Evolutionary conservation across 2,113 vertebrate species (phyloP).

Genomic region (Eidolon helvum): DNA sequence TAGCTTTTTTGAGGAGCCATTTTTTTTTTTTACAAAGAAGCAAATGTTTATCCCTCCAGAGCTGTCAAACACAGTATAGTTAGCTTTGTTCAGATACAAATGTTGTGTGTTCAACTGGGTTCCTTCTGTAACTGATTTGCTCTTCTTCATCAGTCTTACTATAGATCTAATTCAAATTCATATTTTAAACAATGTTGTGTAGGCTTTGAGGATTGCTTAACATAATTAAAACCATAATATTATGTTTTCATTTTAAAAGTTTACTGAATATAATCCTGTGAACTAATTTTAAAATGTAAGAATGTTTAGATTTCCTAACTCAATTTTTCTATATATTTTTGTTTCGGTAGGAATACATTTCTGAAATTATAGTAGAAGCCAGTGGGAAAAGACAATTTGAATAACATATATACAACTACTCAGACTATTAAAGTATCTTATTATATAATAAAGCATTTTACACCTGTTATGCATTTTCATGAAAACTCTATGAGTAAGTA

Average conservation of each 20-base stretch:
- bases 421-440: not conserved
- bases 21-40: not conserved
- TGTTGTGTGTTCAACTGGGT: not conserved
- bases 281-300: constrained; percentile 18
- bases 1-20: not conserved
- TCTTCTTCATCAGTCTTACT: not conserved
- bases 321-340: not conserved
- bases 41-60: not conserved
- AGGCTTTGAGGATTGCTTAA: not conserved
- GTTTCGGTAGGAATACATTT: constrained; percentile 27
- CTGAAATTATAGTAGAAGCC: constrained; percentile 23
- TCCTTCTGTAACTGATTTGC: not conserved
- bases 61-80: not conserved
- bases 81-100: not conserved
- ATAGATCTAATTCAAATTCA: not conserved
- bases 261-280: not conserved
- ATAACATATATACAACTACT: not conserved
- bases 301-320: not conserved
- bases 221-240: not conserved
- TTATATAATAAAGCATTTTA: constrained; percentile 32
- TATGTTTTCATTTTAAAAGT: constrained; percentile 2
- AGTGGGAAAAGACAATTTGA: not conserved
- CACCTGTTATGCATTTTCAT: not conserved
- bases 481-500: not conserved
- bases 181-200: not conserved